Evolutionary conservation across 2,113 vertebrate species (phyloP), one percentile per base, ranked within the genome.

Genomic region (Crotalus helleri): DNA sequence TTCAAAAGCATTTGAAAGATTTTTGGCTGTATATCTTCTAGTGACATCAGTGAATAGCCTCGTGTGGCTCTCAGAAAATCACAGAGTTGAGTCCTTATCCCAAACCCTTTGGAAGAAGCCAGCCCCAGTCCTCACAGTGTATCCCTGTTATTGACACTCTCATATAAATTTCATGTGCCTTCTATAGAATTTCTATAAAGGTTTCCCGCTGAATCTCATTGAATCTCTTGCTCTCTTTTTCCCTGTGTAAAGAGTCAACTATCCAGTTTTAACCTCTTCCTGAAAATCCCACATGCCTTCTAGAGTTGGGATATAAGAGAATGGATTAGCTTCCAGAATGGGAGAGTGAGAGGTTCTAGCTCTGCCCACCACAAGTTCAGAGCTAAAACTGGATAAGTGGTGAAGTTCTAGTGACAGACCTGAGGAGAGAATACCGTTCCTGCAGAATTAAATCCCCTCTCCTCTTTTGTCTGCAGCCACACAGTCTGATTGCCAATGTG

Each of bases 401-500:
- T 46, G 5, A 44, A 51, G 29, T 26, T 54, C 54, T 44, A 5
- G 21, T 29, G 3, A 5, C 24, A 58, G 44, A 57, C 24, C 54
- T 85, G 5, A 39, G 29, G 12, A 85, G 64, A 11, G 39, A 17
- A 23, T 89, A 3, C n/a, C 89, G 23, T 23, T 89, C 93, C 85
- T 6, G 12, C 10, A 54, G 15, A 8, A 33, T 64, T 44, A 51
- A 69, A 12, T 87, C 89, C 85, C 46, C 92, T 91, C n/a, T 39
- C 95, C 44, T 81, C 4, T 94, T 93, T 91, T 57, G 93, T 85
- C 97, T 96, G 23, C 93, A 99, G 99, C 99, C 99, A 29, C 98
- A 98, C 96, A 99, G 99, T 96, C 98, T 99, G 90, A 98, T 99
- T 94, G 99, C 98, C 94, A 99, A 99, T 90, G 97, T 99, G 94